These are phyloP conservation scores for Salmo trutta DNA, from an alignment of 2,797 vertebrate genomes.

Conservation along the genomic window DNA sequence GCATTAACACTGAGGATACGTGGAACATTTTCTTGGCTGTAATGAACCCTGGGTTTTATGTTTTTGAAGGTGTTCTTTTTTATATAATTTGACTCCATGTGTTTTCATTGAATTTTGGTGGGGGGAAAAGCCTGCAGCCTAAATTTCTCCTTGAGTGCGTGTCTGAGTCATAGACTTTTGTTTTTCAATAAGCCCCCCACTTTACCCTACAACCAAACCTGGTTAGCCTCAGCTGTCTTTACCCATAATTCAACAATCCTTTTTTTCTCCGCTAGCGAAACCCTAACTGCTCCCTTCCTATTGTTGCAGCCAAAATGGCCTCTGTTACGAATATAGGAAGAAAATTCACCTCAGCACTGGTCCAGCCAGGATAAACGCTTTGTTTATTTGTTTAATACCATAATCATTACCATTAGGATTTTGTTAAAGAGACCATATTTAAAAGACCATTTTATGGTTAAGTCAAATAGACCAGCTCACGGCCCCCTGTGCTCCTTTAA, in stretches of 20 bases:
- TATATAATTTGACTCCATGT: conserved; percentile 64
- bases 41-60: conserved; percentile 69
- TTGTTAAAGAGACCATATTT: neutral
- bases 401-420: neutral
- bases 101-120: conserved; percentile 65
- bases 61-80: conserved; percentile 75
- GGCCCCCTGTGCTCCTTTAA: neutral
- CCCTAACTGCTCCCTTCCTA: conserved; percentile 71
- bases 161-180: conserved; percentile 69
- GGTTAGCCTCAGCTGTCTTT: conserved; percentile 78
- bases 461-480: neutral
- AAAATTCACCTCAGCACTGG: neutral
- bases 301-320: conserved; percentile 68
- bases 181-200: conserved; percentile 74
- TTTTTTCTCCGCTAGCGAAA: conserved; percentile 59
- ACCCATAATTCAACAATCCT: conserved; percentile 76
- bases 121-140: conserved; percentile 43
- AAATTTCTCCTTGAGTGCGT: conserved; percentile 62
- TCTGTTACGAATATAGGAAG: conserved; percentile 57
- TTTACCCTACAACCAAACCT: conserved; percentile 72
- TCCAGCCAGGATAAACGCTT: neutral
- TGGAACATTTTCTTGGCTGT: conserved; percentile 77
- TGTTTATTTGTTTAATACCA: neutral
- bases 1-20: conserved; percentile 67
- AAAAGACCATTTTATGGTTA: neutral